Percentiles rank a stretch among this genome's conserved stretches.
These are phyloP conservation scores for Odontothrips loti DNA, from an alignment of 2,888 invertebrate species.

Conservation along the genomic window DNA sequence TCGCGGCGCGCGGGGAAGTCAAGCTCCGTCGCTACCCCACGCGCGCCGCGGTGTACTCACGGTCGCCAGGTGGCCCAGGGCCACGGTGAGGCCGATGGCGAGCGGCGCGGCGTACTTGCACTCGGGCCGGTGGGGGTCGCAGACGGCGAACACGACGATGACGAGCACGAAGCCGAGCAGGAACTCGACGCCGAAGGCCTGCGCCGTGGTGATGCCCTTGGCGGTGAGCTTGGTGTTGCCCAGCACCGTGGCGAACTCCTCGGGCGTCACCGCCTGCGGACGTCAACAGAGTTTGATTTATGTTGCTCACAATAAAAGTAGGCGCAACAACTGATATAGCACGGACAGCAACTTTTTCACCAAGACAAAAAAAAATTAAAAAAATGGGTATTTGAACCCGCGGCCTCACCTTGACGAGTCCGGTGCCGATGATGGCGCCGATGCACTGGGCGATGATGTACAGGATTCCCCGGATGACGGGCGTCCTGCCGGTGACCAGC, in stretches of 20 bases:
- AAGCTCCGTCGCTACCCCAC: not conserved
- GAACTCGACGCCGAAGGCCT: constrained; percentile 87
- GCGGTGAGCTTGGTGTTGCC: constrained; percentile 64
- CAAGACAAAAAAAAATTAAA: too few species aligned
- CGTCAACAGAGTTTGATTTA: constrained; percentile 30
- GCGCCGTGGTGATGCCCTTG: constrained; percentile 59
- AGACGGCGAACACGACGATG: constrained; percentile 83
- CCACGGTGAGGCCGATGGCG: constrained; percentile 82
- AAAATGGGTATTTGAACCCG: not conserved
- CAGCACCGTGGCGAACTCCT: constrained; percentile 53
- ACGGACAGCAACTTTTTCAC: constrained; percentile 22
- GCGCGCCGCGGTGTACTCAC: constrained; percentile 54
- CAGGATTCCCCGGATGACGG: constrained; percentile 65
- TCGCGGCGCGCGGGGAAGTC: not conserved
- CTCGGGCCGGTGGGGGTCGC: constrained; percentile 73
- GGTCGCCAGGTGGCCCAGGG: constrained; percentile 77
- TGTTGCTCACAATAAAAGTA: not conserved
- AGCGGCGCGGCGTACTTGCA: constrained; percentile 77
- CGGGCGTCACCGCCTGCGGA: constrained; percentile 63
- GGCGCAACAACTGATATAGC: too few species aligned
- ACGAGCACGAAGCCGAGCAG: constrained; percentile 85
- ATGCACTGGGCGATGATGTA: constrained; percentile 79
- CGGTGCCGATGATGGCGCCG: constrained; percentile 77
- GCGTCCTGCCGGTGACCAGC: constrained; percentile 72
- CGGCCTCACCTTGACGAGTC: constrained; percentile 60